Percentiles rank a stretch among this genome's conserved stretches.
Conservation (phyloP, 2,888 invertebrate genomes). For the Lasioglossum morio region DNA sequence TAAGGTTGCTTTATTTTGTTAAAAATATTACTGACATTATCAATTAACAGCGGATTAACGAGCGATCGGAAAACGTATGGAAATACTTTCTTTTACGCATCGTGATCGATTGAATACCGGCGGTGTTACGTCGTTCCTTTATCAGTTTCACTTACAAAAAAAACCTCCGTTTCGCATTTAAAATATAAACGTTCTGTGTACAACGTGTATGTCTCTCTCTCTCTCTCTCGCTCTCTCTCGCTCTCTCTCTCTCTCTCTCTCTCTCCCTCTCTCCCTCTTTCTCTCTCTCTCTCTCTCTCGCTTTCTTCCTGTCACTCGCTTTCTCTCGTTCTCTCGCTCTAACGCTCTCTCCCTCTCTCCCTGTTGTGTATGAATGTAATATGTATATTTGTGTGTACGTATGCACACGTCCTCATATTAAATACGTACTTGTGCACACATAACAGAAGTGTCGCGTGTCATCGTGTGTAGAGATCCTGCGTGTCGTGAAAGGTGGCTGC, state of each 20-base stretch:
- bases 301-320: background rate
- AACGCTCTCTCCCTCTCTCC: background rate
- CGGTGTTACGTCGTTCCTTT: conserved; percentile 51
- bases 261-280: background rate
- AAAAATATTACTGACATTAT: conserved; percentile 66
- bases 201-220: conserved; percentile 5
- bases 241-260: background rate
- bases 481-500: conserved; percentile 64
- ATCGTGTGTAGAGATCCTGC: conserved; percentile 29
- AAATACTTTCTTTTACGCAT: conserved; percentile 62
- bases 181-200: conserved; percentile 46
- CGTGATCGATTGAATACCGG: conserved; percentile 55
- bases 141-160: conserved; percentile 44
- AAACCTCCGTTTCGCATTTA: conserved; percentile 48
- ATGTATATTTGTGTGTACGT: conserved; percentile 9
- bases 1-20: conserved; percentile 64
- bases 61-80: conserved; percentile 63
- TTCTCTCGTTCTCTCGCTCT: background rate
- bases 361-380: background rate
- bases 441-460: conserved; percentile 13
- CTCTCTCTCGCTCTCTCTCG: background rate
- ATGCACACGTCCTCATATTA: conserved; percentile 26
- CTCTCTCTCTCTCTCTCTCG: background rate
- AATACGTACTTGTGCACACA: conserved; percentile 4
- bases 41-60: conserved; percentile 65